Evolutionary conservation across 2,113 vertebrate species (phyloP), one percentile per base, ranked within the genome.

Genomic region (Peromyscus californicus): DNA sequence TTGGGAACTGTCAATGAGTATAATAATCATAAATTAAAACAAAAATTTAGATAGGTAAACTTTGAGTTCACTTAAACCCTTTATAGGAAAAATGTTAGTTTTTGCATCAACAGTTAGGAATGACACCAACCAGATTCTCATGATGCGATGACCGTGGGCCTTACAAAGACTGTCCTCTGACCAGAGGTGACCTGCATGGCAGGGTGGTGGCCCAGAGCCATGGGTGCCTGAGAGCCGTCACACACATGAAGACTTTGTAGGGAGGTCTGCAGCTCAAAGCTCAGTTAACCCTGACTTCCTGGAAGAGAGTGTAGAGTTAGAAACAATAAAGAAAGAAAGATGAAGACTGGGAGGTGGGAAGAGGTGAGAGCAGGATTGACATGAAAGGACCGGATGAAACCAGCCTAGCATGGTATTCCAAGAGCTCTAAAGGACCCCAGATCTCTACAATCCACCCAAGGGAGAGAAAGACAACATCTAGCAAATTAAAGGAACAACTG

Each of bases 151-250:
- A 16, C 5, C 0, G 0, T 63, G 1, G 8, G 33, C 3, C n/a
- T 36, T 59, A 21, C 8, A 33, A 74, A n/a, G 48, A 8, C 61
- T 11, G 4, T 24, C 8, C 51, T 82, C 65, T 51, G 42, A 59
- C 45, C 39, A 48, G 26, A 65, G 24, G 3, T 0, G 0, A 24
- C 33, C 51, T 61, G 5, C 6, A 0, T 7, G 11, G 10, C 2
- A 0, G 3, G 19, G n/a, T 12, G 17, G 8, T 11, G 22, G 17
- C 65, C 5, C 4, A 48, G 42, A 63, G 82, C 2, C 1, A 10
- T 6, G 29, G 1, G 19, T 2, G 1, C 5, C n/a, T 26, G 4
- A n/a, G 11, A 59, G 33, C 42, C 26, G 7, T 26, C 15, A 42
- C 76, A 72, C 36, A 5, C 12, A 3, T 67, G 39, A 63, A 61